Conservation (phyloP, 2,888 invertebrate species). For the Proisotoma minuta region DNA sequence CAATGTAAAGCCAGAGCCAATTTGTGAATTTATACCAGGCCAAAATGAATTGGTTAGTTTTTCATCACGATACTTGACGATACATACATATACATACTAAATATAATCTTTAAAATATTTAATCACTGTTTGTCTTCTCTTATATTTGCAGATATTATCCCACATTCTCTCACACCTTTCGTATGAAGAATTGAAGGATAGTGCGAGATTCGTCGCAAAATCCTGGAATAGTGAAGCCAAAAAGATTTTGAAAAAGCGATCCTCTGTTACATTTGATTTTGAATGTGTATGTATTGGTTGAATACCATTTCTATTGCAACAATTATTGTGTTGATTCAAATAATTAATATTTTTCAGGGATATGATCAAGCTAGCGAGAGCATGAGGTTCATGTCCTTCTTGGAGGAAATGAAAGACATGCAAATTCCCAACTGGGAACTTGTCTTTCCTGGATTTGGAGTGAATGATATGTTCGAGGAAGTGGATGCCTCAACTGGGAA, state of each 20-base stretch:
- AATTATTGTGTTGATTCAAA: too few relatives aligned
- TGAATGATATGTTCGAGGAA: background rate
- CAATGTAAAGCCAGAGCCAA: background rate
- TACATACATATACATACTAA: background rate
- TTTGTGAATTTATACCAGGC: background rate
- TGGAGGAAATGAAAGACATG: background rate
- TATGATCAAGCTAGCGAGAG: background rate
- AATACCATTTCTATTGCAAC: too few relatives aligned
- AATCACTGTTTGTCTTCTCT: too few relatives aligned
- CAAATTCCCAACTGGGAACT: background rate
- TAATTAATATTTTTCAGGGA: too few relatives aligned
- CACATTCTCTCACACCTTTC: background rate
- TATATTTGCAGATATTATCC: background rate
- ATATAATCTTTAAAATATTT: too few relatives aligned
- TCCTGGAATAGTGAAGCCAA: background rate
- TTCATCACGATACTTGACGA: background rate
- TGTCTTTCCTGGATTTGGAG: background rate
- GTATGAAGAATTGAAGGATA: background rate
- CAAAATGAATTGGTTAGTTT: background rate
- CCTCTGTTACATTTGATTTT: background rate
- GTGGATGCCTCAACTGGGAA: background rate
- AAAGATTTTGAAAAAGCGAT: background rate
- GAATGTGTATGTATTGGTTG: too few relatives aligned
- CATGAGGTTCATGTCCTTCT: background rate
- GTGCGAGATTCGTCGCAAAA: background rate